These are phyloP conservation scores for Catocala nupta DNA, from an alignment of 2,888 invertebrate species.

Conservation along the genomic window DNA sequence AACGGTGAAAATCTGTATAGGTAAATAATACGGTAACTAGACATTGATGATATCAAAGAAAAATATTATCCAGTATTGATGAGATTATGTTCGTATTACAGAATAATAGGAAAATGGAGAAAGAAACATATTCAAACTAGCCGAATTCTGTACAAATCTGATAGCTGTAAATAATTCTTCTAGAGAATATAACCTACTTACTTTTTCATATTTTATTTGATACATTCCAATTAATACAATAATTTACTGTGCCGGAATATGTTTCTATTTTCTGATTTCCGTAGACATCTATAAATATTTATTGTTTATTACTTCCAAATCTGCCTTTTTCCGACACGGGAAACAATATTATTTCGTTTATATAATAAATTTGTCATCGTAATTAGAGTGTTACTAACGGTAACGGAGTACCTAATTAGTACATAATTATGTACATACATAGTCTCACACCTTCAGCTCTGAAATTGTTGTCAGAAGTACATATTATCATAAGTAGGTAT, in stretches of 20 bases:
- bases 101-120: slow-evolving; percentile 6
- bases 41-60: slow-evolving; percentile 33
- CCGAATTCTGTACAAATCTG: slow-evolving; percentile 5
- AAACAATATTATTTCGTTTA: too few species aligned
- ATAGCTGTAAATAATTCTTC: slow-evolving; percentile 19
- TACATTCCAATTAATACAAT: slow-evolving; percentile 17
- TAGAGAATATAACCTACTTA: slow-evolving; percentile 11
- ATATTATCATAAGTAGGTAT: too few species aligned
- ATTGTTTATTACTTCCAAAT: too few species aligned
- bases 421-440: too few species aligned
- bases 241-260: slow-evolving; percentile 24
- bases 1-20: slow-evolving; percentile 24
- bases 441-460: too few species aligned
- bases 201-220: slow-evolving; percentile 20
- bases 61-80: slow-evolving; percentile 30
- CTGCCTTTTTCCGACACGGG: too few species aligned
- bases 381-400: too few species aligned
- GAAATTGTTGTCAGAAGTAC: too few species aligned
- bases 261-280: slow-evolving; percentile 9
- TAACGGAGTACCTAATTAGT: too few species aligned
- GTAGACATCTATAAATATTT: neutral
- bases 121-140: slow-evolving; percentile 22
- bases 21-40: slow-evolving; percentile 42
- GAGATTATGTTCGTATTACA: slow-evolving; percentile 28
- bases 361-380: too few species aligned